A percentile compares a stretch with the other conserved stretches of the same genome.
These are phyloP conservation scores for Tubulanus polymorphus DNA, from an alignment of 2,888 invertebrate species.

Conservation along the genomic window DNA sequence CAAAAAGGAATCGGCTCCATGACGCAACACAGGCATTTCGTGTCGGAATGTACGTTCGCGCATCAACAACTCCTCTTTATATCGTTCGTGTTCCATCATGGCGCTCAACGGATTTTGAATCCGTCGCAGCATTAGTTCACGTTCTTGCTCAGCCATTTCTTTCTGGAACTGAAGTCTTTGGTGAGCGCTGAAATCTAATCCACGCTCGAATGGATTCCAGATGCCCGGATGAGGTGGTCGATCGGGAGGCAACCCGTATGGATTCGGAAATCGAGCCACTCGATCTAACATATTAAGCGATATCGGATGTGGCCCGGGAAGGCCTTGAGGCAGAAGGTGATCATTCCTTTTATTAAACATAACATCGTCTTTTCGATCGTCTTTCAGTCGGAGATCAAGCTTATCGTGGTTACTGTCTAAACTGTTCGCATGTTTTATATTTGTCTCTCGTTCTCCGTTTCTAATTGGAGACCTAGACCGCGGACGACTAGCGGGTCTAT, in stretches of 20 bases:
- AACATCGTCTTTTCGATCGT: background rate
- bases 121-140: background rate
- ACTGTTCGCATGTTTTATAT: background rate
- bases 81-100: background rate
- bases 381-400: conserved; percentile 1
- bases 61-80: background rate
- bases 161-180: background rate
- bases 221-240: background rate
- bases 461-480: background rate
- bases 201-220: conserved; percentile 1
- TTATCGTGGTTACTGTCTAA: background rate
- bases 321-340: background rate
- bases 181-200: background rate
- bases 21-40: background rate
- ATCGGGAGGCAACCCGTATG: background rate
- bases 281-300: conserved; percentile 1
- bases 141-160: conserved; percentile 1
- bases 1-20: background rate
- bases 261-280: background rate
- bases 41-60: background rate
- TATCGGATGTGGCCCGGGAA: background rate
- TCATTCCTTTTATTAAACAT: background rate
- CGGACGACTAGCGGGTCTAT: background rate
- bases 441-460: background rate
- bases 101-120: background rate